Evolutionary conservation across 2,797 vertebrate species (phyloP), one percentile per base, ranked within the genome.

Genomic region (Rhinella marina): DNA sequence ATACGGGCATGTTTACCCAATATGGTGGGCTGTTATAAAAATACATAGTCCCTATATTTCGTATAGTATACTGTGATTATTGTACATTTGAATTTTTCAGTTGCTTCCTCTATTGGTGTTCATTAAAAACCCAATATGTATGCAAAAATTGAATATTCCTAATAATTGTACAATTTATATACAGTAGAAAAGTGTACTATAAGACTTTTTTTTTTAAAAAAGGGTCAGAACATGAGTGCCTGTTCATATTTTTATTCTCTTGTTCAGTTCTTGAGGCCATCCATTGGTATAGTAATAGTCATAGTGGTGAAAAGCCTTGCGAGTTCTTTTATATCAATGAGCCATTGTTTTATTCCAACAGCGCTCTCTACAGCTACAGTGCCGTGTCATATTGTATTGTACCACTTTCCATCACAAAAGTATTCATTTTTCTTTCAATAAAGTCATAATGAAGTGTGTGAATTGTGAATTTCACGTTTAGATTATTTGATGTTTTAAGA

Each of bases 291-390:
- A 64, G 76, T 85, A 75, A 77, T 61, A 85, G 41, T 41, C 50
- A 21, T 70, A 17, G 5, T 29, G 76, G 76, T 66, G 27, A 50
- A 70, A 79, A 77, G 27, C 73, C 25, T 85, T 50, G 59, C 57
- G 12, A 52, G 50, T 41, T n/a, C 25, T 70, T 68, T 80, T 21
- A 56, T 86, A 79, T 80, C 85, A 86, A 86, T 80, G 62, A 80
- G 76, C 52, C 76, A 86, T 86, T 86, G 85, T 86, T 80, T 86
- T 48, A n/a, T 70, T 80, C 52, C 48, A 86, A 80, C 76, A 80
- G 77, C 77, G 62, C 85, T 86, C 85, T 68, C 77, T 85, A 77
- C 48, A 77, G 73, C 84, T 66, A 64, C 84, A 85, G 32, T 62
- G 48, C 32, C 17, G 19, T 77, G 73, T 77, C 59, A 85, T 29